phyloP scores from a whole-genome alignment of 2,797 vertebrate genomes.

The Anniella stebbinsi region DNA sequence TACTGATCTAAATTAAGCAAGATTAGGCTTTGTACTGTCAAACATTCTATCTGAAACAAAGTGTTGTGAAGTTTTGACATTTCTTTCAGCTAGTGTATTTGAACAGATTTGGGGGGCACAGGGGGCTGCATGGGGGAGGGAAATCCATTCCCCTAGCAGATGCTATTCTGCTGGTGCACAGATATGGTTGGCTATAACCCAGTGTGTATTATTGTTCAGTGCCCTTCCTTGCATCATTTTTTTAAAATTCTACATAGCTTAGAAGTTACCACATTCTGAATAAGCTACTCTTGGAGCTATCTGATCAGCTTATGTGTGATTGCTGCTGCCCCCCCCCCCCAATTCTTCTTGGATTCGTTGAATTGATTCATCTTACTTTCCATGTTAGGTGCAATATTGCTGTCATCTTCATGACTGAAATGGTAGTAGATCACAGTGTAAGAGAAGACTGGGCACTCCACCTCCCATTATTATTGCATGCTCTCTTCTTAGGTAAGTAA shows the following conservation, averaged over 20 bases:
- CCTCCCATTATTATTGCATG: constrained; percentile 93
- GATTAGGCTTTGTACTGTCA: neutral
- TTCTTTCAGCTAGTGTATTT: too few relatives aligned
- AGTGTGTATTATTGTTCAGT: neutral
- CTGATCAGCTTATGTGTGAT: neutral
- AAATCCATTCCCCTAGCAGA: neutral
- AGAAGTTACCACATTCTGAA: neutral
- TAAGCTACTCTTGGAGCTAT: neutral
- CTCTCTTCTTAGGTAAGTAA: constrained; percentile 93
- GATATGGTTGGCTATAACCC: neutral
- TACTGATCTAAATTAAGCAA: neutral
- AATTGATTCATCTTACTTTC: constrained; percentile 50
- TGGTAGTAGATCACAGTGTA: constrained; percentile 99
- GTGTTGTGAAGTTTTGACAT: neutral
- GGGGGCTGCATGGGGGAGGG: neutral
- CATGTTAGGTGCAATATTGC: constrained; percentile 94
- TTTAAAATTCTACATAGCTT: constrained; percentile 2
- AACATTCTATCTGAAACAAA: neutral
- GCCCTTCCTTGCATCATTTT: neutral
- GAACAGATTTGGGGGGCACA: neutral
- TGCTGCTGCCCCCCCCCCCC: neutral
- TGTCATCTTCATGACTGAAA: constrained; percentile 99
- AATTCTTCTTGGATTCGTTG: constrained; percentile 7
- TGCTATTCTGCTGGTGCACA: neutral
- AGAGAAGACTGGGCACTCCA: constrained; percentile 99